phyloP scores from a whole-genome alignment of 2,797 vertebrate species.

The Spea hammondii region DNA sequence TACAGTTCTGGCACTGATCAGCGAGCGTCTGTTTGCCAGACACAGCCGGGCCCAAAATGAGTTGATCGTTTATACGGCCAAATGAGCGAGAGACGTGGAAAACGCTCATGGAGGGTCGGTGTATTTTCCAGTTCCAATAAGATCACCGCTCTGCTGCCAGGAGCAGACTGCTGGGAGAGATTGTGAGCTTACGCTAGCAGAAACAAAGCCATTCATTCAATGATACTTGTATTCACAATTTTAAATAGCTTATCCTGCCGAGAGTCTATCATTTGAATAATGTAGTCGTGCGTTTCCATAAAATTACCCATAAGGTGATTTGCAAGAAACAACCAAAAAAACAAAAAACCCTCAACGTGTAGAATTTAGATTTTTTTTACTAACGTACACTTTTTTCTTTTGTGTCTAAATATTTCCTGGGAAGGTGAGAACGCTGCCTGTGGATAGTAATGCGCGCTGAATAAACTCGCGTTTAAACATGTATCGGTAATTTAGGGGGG shows the following conservation, averaged over 20 bases:
- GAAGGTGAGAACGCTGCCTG: not conserved
- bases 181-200: slow-evolving; percentile 26
- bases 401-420: slow-evolving; percentile 26
- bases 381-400: slow-evolving; percentile 19
- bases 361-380: slow-evolving; percentile 8
- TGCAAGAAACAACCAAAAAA: not conserved
- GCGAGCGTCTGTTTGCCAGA: slow-evolving; percentile 1
- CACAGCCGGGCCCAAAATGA: slow-evolving; percentile 5
- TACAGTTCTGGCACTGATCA: slow-evolving; percentile 7
- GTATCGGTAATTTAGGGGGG: not conserved
- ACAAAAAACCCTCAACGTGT: not conserved
- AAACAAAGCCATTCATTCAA: slow-evolving; percentile 32
- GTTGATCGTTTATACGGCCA: not conserved
- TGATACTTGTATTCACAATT: slow-evolving; percentile 27
- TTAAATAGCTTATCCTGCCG: slow-evolving; percentile 34
- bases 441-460: not conserved
- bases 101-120: not conserved
- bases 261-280: slow-evolving; percentile 39
- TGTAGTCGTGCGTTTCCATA: slow-evolving; percentile 34
- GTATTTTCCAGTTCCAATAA: slow-evolving; percentile 2
- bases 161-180: slow-evolving; percentile 32
- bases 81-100: not conserved
- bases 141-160: slow-evolving; percentile 26
- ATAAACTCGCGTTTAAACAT: slow-evolving; percentile 29
- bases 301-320: slow-evolving; percentile 40